Evolutionary conservation across 2,888 invertebrate genomes (phyloP), one percentile per base, ranked within the genome.

Genomic region (Criorhina ranunculi): DNA sequence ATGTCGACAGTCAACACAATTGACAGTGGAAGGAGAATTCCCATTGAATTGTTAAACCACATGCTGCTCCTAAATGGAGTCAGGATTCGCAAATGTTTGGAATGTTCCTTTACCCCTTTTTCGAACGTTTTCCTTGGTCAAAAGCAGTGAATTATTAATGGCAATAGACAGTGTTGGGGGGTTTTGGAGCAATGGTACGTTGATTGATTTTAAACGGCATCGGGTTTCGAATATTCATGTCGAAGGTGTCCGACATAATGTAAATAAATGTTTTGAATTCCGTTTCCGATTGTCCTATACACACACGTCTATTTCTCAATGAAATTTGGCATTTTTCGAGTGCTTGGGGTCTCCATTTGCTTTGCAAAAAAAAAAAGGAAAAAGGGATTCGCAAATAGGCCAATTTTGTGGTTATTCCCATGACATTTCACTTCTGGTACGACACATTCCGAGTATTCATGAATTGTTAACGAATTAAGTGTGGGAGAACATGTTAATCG

Each of bases 151-250:
- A 85, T 85, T 85, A 85, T 85, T 80, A 85, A 85, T 85, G 75
- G 75, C 53, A 75, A 80, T 80, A 70, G 57, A 53, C 24, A 70
- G 46, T 75, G n/a, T 33, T 19, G 37, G 60, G 75, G 62, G n/a
- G n/a, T n/a, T 3, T 24, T 17, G 73, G 40, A 42, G 60, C 69
- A 67, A 57, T 44, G 75, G 35, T 59, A 33, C 35, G 69, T 75
- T 85, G 85, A 85, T 85, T 85, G 85, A 85, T 81, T 85, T 80
- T 85, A 85, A 85, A 80, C 70, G 75, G 75, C 59, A 70, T 76
- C 59, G 37, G 66, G 64, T 57, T 76, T 76, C 51, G 80, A 85
- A 85, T 64, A 80, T 69, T 85, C 79, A 85, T 80, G 80, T 53
- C 75, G 24, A 70, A 85, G 85, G 85, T 85, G 85, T 85, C 80